Conservation (phyloP, 2,888 invertebrate genomes). For the Brenthis ino region DNA sequence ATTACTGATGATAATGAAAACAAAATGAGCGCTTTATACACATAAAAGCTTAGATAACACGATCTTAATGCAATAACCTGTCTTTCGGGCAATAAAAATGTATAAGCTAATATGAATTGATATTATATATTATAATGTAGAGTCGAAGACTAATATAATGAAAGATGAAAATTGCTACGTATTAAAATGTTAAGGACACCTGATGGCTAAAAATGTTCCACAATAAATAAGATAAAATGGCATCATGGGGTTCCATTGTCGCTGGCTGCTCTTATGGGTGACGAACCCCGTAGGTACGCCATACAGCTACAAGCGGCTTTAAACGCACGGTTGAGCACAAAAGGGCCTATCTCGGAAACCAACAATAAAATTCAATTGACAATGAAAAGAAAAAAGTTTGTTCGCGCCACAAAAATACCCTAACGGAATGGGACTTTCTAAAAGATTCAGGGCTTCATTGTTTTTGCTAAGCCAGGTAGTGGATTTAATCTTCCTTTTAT, state of each 20-base stretch:
- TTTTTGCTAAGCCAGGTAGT: slow-evolving; percentile 62
- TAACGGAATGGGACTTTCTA: slow-evolving; percentile 74
- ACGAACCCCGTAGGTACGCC: slow-evolving; percentile 50
- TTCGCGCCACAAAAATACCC: slow-evolving; percentile 68
- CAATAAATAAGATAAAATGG: slow-evolving; percentile 74
- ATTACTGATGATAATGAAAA: slow-evolving; percentile 62
- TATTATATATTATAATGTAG: slow-evolving; percentile 8
- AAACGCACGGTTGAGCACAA: slow-evolving; percentile 78
- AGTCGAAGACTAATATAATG: background rate
- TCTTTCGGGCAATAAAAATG: slow-evolving; percentile 47
- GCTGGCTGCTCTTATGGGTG: slow-evolving; percentile 64
- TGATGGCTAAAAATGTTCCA: slow-evolving; percentile 60
- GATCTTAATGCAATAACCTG: slow-evolving; percentile 44
- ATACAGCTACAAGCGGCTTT: slow-evolving; percentile 70
- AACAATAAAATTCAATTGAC: slow-evolving; percentile 82
- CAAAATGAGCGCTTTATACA: slow-evolving; percentile 55
- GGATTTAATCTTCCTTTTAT: slow-evolving; percentile 56
- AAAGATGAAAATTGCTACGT: slow-evolving; percentile 8
- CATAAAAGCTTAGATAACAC: slow-evolving; percentile 44
- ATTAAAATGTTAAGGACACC: slow-evolving; percentile 50
- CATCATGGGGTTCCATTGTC: slow-evolving; percentile 74
- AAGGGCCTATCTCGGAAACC: slow-evolving; percentile 78
- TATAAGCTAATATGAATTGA: slow-evolving; percentile 35
- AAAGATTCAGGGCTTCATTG: slow-evolving; percentile 70
- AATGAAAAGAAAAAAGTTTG: slow-evolving; percentile 68